Evolutionary conservation across 2,113 vertebrate species (phyloP).

Genomic region (Loxodonta africana): DNA sequence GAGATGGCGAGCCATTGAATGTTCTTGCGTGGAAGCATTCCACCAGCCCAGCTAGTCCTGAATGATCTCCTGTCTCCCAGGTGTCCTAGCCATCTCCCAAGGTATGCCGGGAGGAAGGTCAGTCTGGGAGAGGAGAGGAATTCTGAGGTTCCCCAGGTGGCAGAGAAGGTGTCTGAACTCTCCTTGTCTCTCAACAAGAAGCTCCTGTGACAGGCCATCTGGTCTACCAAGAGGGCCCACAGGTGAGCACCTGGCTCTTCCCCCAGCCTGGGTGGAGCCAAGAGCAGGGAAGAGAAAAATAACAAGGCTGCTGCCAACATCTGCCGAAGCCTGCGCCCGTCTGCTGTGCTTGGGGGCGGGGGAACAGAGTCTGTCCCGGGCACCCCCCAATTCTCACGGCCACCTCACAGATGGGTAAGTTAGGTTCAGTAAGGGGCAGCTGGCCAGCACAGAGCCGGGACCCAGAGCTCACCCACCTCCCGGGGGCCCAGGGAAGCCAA

Average conservation of each 20-base stretch:
- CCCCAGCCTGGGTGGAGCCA: not conserved
- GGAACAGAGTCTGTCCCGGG: too few relatives aligned
- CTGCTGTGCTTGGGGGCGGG: too few relatives aligned
- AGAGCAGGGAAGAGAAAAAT: not conserved
- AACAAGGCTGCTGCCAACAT: not conserved
- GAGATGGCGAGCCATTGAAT: not conserved
- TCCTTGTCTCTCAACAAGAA: not conserved
- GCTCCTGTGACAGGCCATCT: not conserved
- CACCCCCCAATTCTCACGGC: too few relatives aligned
- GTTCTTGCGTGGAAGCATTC: not conserved
- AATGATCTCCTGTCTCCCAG: not conserved
- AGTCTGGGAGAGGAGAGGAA: too few relatives aligned
- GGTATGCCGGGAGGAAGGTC: not conserved
- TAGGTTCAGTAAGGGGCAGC: not conserved
- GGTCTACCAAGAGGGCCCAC: not conserved
- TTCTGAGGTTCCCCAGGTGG: accelerated
- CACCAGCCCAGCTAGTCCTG: not conserved
- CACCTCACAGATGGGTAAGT: not conserved
- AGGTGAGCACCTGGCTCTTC: not conserved
- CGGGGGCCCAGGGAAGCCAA: not conserved
- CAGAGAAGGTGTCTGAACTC: not conserved
- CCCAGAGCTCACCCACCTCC: not conserved
- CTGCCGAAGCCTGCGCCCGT: too few relatives aligned
- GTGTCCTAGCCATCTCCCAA: not conserved
- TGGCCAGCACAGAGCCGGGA: not conserved